Conservation (phyloP, 2,113 vertebrate genomes). For the Lagopus muta region DNA sequence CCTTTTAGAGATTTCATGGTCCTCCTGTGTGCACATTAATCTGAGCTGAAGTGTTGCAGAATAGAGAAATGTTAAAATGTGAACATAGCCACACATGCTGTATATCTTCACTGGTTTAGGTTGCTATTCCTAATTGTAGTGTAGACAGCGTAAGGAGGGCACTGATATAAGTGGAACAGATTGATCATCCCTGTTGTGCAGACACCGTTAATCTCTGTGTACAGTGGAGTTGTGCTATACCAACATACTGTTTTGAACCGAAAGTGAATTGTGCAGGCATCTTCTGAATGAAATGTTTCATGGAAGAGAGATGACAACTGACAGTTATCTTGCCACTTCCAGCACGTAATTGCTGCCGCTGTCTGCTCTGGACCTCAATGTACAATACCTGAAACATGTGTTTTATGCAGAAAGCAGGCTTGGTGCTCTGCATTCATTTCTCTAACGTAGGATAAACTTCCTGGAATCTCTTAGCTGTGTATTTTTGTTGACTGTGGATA, state of each 20-base stretch:
- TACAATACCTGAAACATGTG: neutral
- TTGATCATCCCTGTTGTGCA: neutral
- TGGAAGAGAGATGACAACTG: slow-evolving; percentile 5
- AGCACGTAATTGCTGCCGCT: slow-evolving; percentile 30
- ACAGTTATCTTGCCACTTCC: neutral
- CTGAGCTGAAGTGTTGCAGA: neutral
- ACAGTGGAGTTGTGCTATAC: neutral
- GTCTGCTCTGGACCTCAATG: neutral
- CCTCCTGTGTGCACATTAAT: neutral
- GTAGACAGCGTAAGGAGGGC: neutral
- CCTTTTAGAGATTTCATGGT: neutral
- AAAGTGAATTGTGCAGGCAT: neutral
- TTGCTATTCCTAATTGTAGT: neutral
- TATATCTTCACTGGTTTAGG: neutral
- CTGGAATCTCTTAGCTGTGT: neutral
- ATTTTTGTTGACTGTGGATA: neutral
- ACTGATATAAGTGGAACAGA: neutral
- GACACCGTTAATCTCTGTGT: neutral
- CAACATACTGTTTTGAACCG: neutral
- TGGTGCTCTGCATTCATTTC: neutral
- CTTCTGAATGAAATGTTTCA: slow-evolving; percentile 25
- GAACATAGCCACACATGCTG: too few species aligned
- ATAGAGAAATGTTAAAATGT: neutral
- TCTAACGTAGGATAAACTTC: neutral
- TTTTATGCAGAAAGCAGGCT: neutral